These are phyloP conservation scores for Eira barbara DNA, from an alignment of 2,113 vertebrate species.

Conservation along the genomic window DNA sequence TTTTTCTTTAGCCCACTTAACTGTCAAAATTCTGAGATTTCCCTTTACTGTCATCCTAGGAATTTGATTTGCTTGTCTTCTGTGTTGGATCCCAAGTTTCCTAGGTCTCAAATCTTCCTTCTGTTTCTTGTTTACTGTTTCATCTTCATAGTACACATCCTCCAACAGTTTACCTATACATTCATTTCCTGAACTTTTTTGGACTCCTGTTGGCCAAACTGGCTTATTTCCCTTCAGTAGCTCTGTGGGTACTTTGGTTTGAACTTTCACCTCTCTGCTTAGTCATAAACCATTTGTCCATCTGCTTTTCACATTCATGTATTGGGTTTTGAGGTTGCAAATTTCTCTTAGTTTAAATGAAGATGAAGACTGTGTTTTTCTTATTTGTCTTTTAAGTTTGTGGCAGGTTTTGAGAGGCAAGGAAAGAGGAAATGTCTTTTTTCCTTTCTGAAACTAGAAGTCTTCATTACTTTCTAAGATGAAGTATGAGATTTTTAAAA, in stretches of 20 bases:
- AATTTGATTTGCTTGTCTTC: not conserved
- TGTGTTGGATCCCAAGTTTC: not conserved
- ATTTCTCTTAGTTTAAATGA: constrained; percentile 23
- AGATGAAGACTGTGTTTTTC: not conserved
- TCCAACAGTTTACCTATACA: not conserved
- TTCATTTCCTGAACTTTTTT: not conserved
- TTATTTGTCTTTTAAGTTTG: constrained; percentile 16
- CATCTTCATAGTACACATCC: not conserved
- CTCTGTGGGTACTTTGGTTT: not conserved
- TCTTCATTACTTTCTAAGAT: constrained; percentile 18
- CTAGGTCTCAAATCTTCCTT: not conserved
- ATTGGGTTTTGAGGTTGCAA: not conserved
- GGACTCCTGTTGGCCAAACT: not conserved
- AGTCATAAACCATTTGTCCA: not conserved
- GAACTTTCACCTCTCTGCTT: constrained; percentile 6
- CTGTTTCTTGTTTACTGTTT: not conserved
- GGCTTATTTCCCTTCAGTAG: not conserved
- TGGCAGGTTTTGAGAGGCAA: not conserved
- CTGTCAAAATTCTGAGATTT: not conserved
- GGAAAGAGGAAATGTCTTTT: not conserved
- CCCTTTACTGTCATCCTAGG: not conserved
- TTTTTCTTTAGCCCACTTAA: not conserved
- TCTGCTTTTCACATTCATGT: not conserved
- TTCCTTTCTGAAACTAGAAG: not conserved
- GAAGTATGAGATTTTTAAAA: not conserved